Percentiles rank a stretch among this genome's conserved stretches.
Evolutionary conservation across 2,113 vertebrate genomes (phyloP).

Genomic region (human (Homo sapiens)): DNA sequence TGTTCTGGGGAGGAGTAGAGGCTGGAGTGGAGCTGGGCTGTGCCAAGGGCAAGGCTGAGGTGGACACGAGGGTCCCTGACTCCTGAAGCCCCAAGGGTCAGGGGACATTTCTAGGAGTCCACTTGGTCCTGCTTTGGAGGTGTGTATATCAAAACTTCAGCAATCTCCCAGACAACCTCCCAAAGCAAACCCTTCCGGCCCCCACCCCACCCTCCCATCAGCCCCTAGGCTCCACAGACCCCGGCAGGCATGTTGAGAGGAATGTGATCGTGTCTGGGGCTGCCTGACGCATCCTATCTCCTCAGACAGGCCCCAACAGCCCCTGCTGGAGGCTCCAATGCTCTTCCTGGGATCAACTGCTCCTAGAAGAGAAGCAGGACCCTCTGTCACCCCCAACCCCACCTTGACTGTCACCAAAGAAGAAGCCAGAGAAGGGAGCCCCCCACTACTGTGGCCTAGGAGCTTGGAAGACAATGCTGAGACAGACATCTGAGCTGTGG

Average conservation of each 20-base stretch:
- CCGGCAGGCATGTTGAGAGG: constrained; percentile 59
- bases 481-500: neutral
- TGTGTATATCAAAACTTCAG: neutral
- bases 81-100: neutral
- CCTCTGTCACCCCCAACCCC: neutral
- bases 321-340: constrained; percentile 48
- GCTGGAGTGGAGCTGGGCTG: neutral
- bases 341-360: constrained; percentile 23
- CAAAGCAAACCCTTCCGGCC: neutral
- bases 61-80: neutral
- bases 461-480: constrained; percentile 45
- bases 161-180: neutral
- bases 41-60: neutral
- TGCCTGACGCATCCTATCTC: constrained; percentile 65
- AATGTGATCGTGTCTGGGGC: constrained; percentile 78
- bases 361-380: neutral
- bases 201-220: neutral
- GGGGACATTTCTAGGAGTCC: neutral
- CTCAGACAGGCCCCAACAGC: constrained; percentile 75
- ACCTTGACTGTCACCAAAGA: neutral
- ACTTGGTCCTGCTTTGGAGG: neutral
- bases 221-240: constrained; percentile 23
- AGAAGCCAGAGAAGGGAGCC: neutral
- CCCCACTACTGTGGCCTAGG: neutral
- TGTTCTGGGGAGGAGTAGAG: neutral